Evolutionary conservation across 1,140 invertebrate species (phyloP).

Genomic region (Aphelenchoides avenae): DNA sequence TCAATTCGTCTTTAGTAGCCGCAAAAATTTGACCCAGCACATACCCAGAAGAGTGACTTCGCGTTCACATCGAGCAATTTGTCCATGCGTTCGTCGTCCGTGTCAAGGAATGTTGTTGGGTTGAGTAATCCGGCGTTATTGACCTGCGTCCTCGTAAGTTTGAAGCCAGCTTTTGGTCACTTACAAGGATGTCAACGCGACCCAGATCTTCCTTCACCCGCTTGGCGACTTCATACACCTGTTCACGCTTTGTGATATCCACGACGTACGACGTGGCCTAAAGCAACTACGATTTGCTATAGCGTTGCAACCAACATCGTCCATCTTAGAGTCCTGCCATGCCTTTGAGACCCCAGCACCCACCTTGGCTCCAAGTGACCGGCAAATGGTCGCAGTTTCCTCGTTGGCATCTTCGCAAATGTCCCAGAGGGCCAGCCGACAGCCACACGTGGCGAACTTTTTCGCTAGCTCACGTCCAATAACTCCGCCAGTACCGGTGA

Average conservation of each 20-base stretch:
- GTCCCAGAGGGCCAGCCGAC: conserved; percentile 69
- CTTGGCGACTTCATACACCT: conserved; percentile 30
- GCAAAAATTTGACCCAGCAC: too few species aligned
- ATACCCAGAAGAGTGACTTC: conserved; percentile 23
- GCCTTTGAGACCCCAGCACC: neutral
- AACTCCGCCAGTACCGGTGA: conserved; percentile 70
- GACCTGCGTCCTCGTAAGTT: too few species aligned
- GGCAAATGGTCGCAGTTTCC: conserved; percentile 21
- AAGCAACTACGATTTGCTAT: too few species aligned
- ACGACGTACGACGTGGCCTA: too few species aligned
- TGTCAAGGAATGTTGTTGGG: conserved; percentile 68
- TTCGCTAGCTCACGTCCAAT: conserved; percentile 69
- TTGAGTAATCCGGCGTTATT: conserved; percentile 71
- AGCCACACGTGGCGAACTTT: conserved; percentile 67
- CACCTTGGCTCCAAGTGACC: conserved; percentile 6
- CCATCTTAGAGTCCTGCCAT: neutral
- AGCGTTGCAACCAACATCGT: too few species aligned
- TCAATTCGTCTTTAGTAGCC: neutral
- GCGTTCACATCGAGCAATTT: conserved; percentile 23
- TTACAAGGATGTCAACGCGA: conserved; percentile 62
- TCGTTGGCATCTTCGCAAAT: conserved; percentile 61
- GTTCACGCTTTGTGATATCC: conserved; percentile 46
- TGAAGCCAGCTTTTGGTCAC: conserved; percentile 87
- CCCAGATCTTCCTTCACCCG: conserved; percentile 36
- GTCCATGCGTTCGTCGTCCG: conserved; percentile 65